Conservation (phyloP, 1,140 invertebrate species). For the Glomeris maerens region DNA sequence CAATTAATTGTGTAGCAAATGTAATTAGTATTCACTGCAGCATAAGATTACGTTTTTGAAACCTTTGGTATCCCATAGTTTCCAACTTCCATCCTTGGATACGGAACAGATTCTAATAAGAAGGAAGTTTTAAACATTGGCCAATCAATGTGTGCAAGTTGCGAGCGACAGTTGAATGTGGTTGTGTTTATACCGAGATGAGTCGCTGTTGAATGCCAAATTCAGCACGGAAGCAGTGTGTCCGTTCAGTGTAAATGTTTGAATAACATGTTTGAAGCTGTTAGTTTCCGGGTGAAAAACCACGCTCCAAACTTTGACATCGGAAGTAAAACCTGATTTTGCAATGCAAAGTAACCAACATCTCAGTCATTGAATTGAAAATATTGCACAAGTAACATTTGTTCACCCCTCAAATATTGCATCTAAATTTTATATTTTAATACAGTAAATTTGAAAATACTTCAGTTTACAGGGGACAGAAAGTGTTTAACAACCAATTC, state of each 20-base stretch:
- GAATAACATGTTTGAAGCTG: slow-evolving; percentile 55
- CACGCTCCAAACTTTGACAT: slow-evolving; percentile 75
- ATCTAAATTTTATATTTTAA: slow-evolving; percentile 6
- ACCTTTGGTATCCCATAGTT: slow-evolving; percentile 69
- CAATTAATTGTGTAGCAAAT: too few relatives aligned
- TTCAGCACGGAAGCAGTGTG: slow-evolving; percentile 67
- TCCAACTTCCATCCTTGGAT: slow-evolving; percentile 77
- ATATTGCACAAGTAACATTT: background rate
- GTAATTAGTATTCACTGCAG: background rate
- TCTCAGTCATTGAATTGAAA: background rate
- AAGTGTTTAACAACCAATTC: slow-evolving; percentile 4
- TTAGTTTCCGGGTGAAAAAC: slow-evolving; percentile 54
- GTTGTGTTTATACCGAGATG: slow-evolving; percentile 37
- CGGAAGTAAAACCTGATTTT: slow-evolving; percentile 60
- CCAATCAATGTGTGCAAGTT: background rate
- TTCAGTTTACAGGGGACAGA: background rate
- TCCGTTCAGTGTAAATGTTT: slow-evolving; percentile 64
- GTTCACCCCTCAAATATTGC: background rate
- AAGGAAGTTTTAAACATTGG: slow-evolving; percentile 11
- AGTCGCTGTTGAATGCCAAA: slow-evolving; percentile 64
- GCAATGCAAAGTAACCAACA: background rate
- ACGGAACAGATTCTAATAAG: slow-evolving; percentile 54
- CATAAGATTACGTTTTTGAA: background rate
- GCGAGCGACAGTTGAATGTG: background rate
- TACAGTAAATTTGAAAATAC: background rate